Evolutionary conservation across 2,888 invertebrate genomes (phyloP), one percentile per base, ranked within the genome.

Genomic region (Drosophila pegasa): DNA sequence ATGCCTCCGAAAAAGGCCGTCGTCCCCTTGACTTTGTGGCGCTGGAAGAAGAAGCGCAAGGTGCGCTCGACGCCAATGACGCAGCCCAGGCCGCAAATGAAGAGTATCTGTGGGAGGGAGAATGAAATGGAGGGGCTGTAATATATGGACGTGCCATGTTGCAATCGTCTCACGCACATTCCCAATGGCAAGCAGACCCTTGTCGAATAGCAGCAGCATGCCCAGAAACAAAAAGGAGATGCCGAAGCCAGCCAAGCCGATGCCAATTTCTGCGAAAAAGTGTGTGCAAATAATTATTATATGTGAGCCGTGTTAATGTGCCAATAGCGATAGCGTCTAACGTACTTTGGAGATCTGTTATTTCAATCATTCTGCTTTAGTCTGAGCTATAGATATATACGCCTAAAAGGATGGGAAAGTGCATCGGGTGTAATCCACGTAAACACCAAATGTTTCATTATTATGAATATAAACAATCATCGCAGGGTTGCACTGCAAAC

Each of bases 121-220:
- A n/a, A 73, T 68, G 18, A 20, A 56, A 40, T 50, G 18, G 35
- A 40, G 54, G 25, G n/a, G 35, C 31, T 35, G 59, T 48, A 37
- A 10, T 2, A 55, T 27, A 12, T 54, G 16, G 40, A 35, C 31
- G 43, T 38, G 5, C 0, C 5, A 27, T 3, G 40, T 22, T n/a
- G 2, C 29, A 12, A 22, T 40, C n/a, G n/a, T n/a, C 3, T 31
- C 50, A 95, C 97, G 96, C 94, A 99, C 99, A 94, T 99, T 99
- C 91, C 99, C 99, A 92, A 99, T 98, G n/a, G 99, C 99, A 62
- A 99, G 93, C 62, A 99, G 93, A 56, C 99, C 99, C 93, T 98
- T 98, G 93, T 99, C 99, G 92, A 99, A 99, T 58, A 99, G 93
- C 65, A 99, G 93, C 48, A 99, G 89, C 38, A 99, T 95, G 65